Evolutionary conservation across 2,888 invertebrate species (phyloP).

Genomic region (Hetaerina titia): DNA sequence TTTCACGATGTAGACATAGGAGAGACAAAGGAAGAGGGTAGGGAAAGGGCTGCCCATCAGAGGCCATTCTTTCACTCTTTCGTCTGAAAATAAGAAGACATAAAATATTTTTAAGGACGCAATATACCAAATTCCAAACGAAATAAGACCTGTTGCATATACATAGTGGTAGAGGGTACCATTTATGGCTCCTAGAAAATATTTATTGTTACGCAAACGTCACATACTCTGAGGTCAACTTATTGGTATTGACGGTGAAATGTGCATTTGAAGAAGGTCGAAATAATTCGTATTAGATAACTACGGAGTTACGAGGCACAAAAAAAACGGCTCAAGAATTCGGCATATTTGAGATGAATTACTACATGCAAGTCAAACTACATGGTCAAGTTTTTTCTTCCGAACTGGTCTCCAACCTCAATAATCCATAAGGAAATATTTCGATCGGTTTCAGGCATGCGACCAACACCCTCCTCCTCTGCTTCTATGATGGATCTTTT

Average conservation of each 20-base stretch:
- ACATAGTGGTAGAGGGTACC: neutral
- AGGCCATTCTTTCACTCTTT: slow-evolving; percentile 77
- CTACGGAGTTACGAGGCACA: too few relatives aligned
- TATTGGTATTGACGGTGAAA: neutral
- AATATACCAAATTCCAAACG: neutral
- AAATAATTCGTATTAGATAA: too few relatives aligned
- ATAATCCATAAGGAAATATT: too few relatives aligned
- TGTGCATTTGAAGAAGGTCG: neutral
- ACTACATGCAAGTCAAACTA: too few relatives aligned
- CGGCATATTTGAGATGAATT: too few relatives aligned
- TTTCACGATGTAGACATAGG: slow-evolving; percentile 77
- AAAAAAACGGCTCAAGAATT: too few relatives aligned
- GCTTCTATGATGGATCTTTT: too few relatives aligned
- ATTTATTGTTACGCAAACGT: neutral
- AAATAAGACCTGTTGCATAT: neutral
- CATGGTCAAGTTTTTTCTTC: too few relatives aligned
- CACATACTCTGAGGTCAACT: neutral
- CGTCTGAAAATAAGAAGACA: slow-evolving; percentile 71
- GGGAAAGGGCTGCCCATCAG: slow-evolving; percentile 79
- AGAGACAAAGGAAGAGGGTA: slow-evolving; percentile 77
- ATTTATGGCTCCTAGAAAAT: neutral
- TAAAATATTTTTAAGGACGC: neutral
- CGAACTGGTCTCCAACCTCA: too few relatives aligned
- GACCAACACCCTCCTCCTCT: too few relatives aligned
- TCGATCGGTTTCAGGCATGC: too few relatives aligned